These are phyloP conservation scores for Scrobipalpa costella DNA, from an alignment of 2,888 invertebrate genomes.

Conservation along the genomic window DNA sequence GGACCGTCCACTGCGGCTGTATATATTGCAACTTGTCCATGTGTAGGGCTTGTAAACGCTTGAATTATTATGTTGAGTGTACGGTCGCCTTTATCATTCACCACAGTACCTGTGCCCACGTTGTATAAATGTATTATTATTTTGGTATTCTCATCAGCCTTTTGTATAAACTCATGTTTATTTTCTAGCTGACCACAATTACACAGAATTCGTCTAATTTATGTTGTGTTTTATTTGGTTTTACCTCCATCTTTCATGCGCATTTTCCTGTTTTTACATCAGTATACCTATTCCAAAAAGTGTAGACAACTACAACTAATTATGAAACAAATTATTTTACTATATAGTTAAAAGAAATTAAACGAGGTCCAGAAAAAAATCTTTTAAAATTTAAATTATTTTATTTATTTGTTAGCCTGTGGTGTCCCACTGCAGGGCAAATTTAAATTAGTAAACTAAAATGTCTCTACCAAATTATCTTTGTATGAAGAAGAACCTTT, in stretches of 20 bases:
- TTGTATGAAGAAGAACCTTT: neutral
- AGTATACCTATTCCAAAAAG: neutral
- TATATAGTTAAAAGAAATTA: neutral
- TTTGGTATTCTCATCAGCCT: constrained; percentile 44
- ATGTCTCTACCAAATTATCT: no score
- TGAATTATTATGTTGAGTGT: neutral
- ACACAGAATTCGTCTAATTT: constrained; percentile 64
- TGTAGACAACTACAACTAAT: neutral
- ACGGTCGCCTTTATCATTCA: constrained; percentile 11
- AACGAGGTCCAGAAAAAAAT: neutral
- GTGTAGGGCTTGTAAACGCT: neutral
- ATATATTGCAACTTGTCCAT: neutral
- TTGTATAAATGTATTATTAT: constrained; percentile 38
- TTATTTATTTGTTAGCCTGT: no score
- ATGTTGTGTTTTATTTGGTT: constrained; percentile 61
- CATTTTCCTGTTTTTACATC: constrained; percentile 28
- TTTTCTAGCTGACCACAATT: constrained; percentile 58
- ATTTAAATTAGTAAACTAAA: no score
- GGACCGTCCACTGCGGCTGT: constrained; percentile 1
- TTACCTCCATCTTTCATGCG: constrained; percentile 1
- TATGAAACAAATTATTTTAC: no score
- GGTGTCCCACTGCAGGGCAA: no score
- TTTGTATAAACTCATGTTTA: constrained; percentile 50
- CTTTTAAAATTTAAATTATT: no score
- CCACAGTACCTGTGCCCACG: constrained; percentile 23